Percentiles rank a stretch among this genome's conserved stretches.
These are phyloP conservation scores for Gryllus bimaculatus DNA, from an alignment of 1,140 invertebrate species.

Conservation along the genomic window DNA sequence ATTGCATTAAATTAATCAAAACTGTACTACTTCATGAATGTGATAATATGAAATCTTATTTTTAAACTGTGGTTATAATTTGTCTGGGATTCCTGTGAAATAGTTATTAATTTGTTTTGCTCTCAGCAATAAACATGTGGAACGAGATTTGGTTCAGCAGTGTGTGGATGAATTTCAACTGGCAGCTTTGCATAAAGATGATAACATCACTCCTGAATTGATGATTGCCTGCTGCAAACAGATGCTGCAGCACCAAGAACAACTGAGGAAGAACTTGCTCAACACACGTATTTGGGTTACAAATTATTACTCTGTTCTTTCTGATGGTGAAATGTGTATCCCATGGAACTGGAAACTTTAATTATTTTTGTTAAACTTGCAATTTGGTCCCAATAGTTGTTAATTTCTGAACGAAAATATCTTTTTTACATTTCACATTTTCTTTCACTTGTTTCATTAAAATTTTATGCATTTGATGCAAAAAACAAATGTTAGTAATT, in stretches of 20 bases:
- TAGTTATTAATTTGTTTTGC: neutral
- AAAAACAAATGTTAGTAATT: too few relatives aligned
- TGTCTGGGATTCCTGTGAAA: too few relatives aligned
- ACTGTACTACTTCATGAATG: too few relatives aligned
- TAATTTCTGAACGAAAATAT: neutral
- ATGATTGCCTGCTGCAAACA: slow-evolving; percentile 78
- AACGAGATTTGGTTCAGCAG: slow-evolving; percentile 55
- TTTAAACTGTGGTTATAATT: too few relatives aligned
- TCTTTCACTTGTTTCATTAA: too few relatives aligned
- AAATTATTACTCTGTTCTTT: slow-evolving; percentile 84
- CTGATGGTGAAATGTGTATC: slow-evolving; percentile 82
- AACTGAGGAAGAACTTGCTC: slow-evolving; percentile 33
- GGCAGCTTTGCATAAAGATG: slow-evolving; percentile 68
- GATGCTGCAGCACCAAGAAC: slow-evolving; percentile 46
- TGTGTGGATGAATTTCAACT: slow-evolving; percentile 58
- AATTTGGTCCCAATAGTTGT: neutral
- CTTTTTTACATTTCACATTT: too few relatives aligned
- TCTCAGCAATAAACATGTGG: slow-evolving; percentile 62
- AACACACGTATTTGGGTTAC: slow-evolving; percentile 67
- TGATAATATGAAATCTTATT: too few relatives aligned
- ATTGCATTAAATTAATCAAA: too few relatives aligned
- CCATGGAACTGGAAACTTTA: slow-evolving; percentile 80
- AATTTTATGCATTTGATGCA: too few relatives aligned
- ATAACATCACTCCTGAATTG: slow-evolving; percentile 76
- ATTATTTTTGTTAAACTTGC: slow-evolving; percentile 7